Evolutionary conservation across 1,140 invertebrate species (phyloP).

Genomic region (Planococcus citri): DNA sequence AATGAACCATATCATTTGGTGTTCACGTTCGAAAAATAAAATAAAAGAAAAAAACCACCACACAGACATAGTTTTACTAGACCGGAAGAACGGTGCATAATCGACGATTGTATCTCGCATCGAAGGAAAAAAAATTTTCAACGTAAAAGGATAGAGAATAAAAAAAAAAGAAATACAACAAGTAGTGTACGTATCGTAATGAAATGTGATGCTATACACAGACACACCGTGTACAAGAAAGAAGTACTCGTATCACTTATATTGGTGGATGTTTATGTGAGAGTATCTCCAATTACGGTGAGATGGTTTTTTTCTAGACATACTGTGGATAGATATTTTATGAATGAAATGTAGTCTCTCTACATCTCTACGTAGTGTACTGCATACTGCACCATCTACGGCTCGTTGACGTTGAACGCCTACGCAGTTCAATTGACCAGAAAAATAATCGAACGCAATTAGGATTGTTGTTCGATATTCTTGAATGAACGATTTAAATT

Average conservation of each 20-base stretch:
- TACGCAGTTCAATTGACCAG: conserved; percentile 15
- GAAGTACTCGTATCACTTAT: no score
- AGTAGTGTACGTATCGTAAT: no score
- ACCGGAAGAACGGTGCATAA: conserved; percentile 18
- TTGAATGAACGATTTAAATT: conserved; percentile 14
- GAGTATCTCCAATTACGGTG: background rate
- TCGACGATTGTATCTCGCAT: background rate
- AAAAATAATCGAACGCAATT: conserved; percentile 16
- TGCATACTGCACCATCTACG: background rate
- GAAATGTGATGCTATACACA: background rate
- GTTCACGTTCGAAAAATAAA: background rate
- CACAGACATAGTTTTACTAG: background rate
- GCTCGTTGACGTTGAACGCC: background rate
- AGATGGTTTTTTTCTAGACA: background rate
- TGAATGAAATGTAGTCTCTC: conserved; percentile 11
- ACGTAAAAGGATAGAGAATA: background rate
- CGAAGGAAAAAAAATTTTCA: background rate
- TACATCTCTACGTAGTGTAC: no score
- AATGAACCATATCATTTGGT: conserved; percentile 13
- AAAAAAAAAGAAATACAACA: no score
- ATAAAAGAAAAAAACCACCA: no score
- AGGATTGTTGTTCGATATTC: conserved; percentile 13
- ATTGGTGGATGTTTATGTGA: no score
- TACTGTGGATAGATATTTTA: background rate
- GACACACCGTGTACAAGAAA: background rate